Conservation (phyloP, 2,113 vertebrate species). For the Syngnathus floridae region DNA sequence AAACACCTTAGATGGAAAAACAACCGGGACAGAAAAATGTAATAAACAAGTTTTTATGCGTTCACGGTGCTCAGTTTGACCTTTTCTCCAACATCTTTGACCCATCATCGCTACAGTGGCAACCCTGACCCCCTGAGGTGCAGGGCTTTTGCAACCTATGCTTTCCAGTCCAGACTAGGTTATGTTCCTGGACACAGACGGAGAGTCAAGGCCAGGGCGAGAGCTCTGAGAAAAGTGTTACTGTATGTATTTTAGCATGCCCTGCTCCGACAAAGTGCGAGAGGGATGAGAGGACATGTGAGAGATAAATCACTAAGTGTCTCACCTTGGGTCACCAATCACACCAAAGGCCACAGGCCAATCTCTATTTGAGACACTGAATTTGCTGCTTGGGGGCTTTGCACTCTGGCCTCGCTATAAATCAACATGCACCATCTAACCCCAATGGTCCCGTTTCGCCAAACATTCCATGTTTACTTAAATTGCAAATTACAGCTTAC, state of each 20-base stretch:
- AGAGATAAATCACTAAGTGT: slow-evolving; percentile 77
- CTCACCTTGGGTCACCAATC: slow-evolving; percentile 78
- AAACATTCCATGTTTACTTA: slow-evolving; percentile 15
- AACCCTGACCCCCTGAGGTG: slow-evolving; percentile 41
- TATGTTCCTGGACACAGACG: slow-evolving; percentile 36
- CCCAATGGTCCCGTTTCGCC: slow-evolving; percentile 29
- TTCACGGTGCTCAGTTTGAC: slow-evolving; percentile 25
- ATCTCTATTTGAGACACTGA: slow-evolving; percentile 78
- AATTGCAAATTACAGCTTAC: slow-evolving; percentile 28
- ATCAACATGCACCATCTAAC: slow-evolving; percentile 68
- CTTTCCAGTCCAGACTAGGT: slow-evolving; percentile 21
- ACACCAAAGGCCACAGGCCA: slow-evolving; percentile 73
- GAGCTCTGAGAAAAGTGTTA: slow-evolving; percentile 38
- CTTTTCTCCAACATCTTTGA: slow-evolving; percentile 32
- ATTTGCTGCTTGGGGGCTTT: slow-evolving; percentile 72
- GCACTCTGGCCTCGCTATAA: slow-evolving; percentile 75
- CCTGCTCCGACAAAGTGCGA: slow-evolving; percentile 43
- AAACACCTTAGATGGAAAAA: slow-evolving; percentile 35
- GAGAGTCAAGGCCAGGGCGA: slow-evolving; percentile 44
- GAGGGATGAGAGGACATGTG: slow-evolving; percentile 69
- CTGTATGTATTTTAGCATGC: slow-evolving; percentile 35
- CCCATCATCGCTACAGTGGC: slow-evolving; percentile 30
- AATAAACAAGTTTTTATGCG: slow-evolving; percentile 11
- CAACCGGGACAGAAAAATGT: slow-evolving; percentile 8
- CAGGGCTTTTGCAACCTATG: slow-evolving; percentile 27